These are phyloP conservation scores for Volucella zonaria DNA, from an alignment of 2,888 invertebrate species.

Conservation along the genomic window DNA sequence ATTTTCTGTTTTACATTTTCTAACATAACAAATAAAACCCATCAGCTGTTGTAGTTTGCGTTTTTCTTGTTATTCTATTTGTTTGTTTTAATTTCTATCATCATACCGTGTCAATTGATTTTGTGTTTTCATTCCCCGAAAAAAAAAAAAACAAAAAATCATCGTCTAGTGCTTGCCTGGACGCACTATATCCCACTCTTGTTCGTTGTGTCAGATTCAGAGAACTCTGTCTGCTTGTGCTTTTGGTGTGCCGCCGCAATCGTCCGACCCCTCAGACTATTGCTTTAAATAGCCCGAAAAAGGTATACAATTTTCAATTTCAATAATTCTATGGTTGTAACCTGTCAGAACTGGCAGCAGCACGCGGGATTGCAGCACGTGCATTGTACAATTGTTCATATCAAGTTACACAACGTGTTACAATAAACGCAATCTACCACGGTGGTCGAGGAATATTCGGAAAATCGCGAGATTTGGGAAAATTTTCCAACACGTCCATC, in stretches of 20 bases:
- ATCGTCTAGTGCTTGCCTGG: slow-evolving; percentile 30
- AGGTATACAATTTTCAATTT: slow-evolving; percentile 72
- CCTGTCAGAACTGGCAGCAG: slow-evolving; percentile 67
- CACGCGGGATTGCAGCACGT: slow-evolving; percentile 72
- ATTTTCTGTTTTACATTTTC: slow-evolving; percentile 3
- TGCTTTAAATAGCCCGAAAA: slow-evolving; percentile 71
- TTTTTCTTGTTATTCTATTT: background rate
- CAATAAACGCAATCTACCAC: slow-evolving; percentile 11
- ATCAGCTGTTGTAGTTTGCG: background rate
- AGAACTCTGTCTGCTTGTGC: slow-evolving; percentile 2
- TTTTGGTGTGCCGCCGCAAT: slow-evolving; percentile 11
- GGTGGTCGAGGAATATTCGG: slow-evolving; percentile 16
- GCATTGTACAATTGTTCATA: slow-evolving; percentile 56
- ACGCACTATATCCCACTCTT: slow-evolving; percentile 48
- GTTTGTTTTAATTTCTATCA: background rate
- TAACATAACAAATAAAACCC: slow-evolving; percentile 21
- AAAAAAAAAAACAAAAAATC: background rate
- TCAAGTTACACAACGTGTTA: slow-evolving; percentile 59
- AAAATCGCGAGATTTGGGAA: slow-evolving; percentile 22
- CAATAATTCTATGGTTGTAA: slow-evolving; percentile 71
- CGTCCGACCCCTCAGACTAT: slow-evolving; percentile 49
- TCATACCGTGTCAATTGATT: slow-evolving; percentile 17
- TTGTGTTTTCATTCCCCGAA: background rate
- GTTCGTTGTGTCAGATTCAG: slow-evolving; percentile 31
- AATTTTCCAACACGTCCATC: slow-evolving; percentile 22